phyloP scores from a whole-genome alignment of 2,888 invertebrate genomes.

The Drosophila kanekoi region DNA sequence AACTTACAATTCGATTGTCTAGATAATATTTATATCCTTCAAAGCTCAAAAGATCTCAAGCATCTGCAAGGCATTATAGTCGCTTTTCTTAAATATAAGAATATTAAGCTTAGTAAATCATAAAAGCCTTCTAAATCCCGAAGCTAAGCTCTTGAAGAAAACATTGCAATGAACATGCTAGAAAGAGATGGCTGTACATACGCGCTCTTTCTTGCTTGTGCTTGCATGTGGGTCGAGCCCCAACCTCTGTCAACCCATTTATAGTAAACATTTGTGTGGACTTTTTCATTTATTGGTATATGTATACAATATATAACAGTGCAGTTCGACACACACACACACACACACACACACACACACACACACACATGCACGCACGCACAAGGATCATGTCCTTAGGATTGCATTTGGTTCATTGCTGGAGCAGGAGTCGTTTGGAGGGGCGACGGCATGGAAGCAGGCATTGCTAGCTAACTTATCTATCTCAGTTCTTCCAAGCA shows the following conservation, averaged over 20 bases:
- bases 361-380: background rate
- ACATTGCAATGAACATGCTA: too few species aligned
- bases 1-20: background rate
- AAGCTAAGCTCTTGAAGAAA: too few species aligned
- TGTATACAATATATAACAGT: constrained; percentile 56
- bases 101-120: too few species aligned
- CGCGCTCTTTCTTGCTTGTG: too few species aligned
- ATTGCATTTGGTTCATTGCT: background rate
- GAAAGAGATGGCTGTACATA: too few species aligned
- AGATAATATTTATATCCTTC: too few species aligned
- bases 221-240: too few species aligned
- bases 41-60: too few species aligned
- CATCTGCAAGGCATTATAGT: too few species aligned
- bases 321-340: constrained; percentile 34
- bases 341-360: constrained; percentile 3
- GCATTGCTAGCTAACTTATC: constrained; percentile 47
- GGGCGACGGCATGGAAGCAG: background rate
- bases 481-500: constrained; percentile 18
- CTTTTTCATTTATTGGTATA: constrained; percentile 45
- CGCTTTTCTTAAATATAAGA: too few species aligned
- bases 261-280: background rate
- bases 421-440: background rate
- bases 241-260: too few species aligned
- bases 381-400: constrained; percentile 4
- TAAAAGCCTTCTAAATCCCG: too few species aligned